These are phyloP conservation scores for Scopus umbretta DNA, from an alignment of 2,113 vertebrate genomes.

Conservation along the genomic window DNA sequence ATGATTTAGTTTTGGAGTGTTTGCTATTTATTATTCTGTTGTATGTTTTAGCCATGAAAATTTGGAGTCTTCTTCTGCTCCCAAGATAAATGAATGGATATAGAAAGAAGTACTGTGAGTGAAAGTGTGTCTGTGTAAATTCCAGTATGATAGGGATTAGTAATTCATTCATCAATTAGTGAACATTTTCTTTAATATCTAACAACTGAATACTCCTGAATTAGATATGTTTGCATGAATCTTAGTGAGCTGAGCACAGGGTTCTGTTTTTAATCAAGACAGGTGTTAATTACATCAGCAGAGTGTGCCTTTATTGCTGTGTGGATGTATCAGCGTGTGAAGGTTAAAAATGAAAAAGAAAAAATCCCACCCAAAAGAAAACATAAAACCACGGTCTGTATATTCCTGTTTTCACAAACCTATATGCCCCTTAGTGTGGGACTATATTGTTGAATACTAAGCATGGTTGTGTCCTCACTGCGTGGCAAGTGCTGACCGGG, in stretches of 20 bases:
- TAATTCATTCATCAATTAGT: conserved; percentile 15
- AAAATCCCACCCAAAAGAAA: background rate
- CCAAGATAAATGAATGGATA: background rate
- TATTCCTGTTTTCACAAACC: background rate
- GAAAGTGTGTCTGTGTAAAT: background rate
- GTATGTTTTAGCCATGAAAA: background rate
- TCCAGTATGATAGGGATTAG: background rate
- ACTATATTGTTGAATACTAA: background rate
- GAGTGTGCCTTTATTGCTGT: background rate
- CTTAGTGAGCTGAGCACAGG: background rate
- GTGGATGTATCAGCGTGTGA: background rate
- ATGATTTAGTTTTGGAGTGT: background rate
- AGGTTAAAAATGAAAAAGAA: background rate
- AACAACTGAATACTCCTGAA: conserved; percentile 17
- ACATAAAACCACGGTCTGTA: rapidly evolving
- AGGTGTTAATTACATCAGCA: background rate
- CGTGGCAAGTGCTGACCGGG: background rate
- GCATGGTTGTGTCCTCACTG: background rate
- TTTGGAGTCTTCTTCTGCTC: background rate
- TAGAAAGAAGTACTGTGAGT: background rate
- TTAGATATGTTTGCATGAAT: conserved; percentile 28
- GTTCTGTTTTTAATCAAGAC: conserved; percentile 31
- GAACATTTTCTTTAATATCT: conserved; percentile 28
- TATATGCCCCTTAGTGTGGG: background rate
- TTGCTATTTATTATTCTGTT: background rate